phyloP scores from a whole-genome alignment of 37 sponge, comb jelly and placozoan genomes.

The Geodia barretti region DNA sequence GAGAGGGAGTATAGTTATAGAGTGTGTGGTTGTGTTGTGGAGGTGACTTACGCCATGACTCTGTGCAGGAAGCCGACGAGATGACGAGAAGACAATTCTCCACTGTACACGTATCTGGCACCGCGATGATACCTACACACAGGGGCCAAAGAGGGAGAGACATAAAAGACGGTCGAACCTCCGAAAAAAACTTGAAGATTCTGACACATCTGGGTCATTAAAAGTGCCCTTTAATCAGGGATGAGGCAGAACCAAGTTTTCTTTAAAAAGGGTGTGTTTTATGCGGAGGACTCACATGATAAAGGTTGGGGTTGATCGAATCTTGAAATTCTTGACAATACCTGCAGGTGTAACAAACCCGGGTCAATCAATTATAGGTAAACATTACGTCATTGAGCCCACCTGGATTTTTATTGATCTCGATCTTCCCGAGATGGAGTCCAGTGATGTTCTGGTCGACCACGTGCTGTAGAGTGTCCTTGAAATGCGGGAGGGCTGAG shows the following conservation, averaged over 20 bases:
- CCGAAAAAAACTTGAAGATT: too few relatives aligned
- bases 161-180: neutral
- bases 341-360: conserved; percentile 10
- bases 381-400: neutral
- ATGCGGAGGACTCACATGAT: conserved; percentile 25
- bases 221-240: too few relatives aligned
- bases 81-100: neutral
- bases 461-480: conserved; percentile 27
- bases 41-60: conserved; percentile 25
- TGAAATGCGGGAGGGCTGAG: conserved; percentile 26
- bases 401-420: conserved; percentile 57
- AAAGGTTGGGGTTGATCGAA: conserved; percentile 51
- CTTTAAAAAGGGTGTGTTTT: too few relatives aligned
- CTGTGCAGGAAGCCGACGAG: conserved; percentile 2
- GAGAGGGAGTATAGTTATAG: too few relatives aligned
- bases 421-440: conserved; percentile 44
- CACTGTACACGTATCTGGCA: conserved; percentile 10
- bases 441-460: conserved; percentile 38
- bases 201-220: too few relatives aligned
- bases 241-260: too few relatives aligned
- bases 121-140: neutral
- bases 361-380: neutral
- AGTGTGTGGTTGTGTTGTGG: too few relatives aligned
- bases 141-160: neutral
- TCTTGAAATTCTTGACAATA: conserved; percentile 39